A percentile compares a stretch with the other conserved stretches of the same genome.
phyloP scores from a whole-genome alignment of 2,113 vertebrate species.

The Crotalus tigris region DNA sequence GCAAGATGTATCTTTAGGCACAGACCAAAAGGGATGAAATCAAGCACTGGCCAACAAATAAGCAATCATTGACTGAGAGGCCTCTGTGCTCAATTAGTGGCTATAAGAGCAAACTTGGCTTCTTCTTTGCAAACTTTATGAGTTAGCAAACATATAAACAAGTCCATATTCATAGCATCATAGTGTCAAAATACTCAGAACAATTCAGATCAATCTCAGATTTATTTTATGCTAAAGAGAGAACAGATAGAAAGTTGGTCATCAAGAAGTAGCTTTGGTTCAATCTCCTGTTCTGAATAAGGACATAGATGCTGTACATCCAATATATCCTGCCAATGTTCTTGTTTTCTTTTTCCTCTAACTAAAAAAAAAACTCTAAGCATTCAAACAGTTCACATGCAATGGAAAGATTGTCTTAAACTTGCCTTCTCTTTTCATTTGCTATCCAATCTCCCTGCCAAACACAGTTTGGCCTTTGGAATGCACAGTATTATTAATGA shows the following conservation, averaged over 20 bases:
- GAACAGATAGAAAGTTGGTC: not conserved
- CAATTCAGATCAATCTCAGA: not conserved
- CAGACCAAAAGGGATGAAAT: not conserved
- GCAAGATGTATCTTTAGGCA: not conserved
- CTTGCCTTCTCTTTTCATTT: not conserved
- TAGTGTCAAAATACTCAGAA: not conserved
- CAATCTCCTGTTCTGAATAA: not conserved
- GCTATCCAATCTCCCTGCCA: not conserved
- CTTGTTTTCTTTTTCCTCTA: not conserved
- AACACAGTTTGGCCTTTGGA: not conserved
- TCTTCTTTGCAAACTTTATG: not conserved
- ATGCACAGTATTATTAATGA: not conserved
- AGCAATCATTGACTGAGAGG: not conserved
- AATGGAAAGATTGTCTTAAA: not conserved
- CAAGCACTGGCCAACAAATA: not conserved
- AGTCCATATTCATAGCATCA: not conserved
- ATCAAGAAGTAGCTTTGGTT: not conserved
- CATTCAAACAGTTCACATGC: not conserved
- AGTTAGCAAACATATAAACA: not conserved
- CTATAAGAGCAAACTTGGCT: not conserved
- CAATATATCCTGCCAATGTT: not conserved
- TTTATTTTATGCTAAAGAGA: not conserved
- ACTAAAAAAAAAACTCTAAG: not conserved
- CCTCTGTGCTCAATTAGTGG: not conserved
- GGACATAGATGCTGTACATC: not conserved